Conservation (phyloP, 2,113 vertebrate genomes). For the Actenoides hombroni region DNA sequence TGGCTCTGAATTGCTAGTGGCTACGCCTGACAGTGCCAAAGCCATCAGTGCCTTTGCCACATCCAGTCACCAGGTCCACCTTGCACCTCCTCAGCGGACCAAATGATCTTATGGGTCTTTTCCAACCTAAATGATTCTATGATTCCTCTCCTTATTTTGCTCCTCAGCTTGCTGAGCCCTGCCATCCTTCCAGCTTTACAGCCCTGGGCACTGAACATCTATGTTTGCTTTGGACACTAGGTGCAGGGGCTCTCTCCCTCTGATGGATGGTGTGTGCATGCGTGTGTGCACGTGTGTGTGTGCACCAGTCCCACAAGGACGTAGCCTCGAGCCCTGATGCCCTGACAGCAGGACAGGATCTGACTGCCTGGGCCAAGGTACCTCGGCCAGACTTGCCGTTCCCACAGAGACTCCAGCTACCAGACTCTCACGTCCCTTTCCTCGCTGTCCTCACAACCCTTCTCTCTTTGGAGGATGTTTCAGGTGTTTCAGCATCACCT, state of each 20-base stretch:
- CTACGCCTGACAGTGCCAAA: background rate
- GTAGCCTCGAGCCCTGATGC: background rate
- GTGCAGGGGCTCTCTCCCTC: background rate
- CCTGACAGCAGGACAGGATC: accelerated
- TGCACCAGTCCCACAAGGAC: background rate
- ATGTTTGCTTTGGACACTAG: background rate
- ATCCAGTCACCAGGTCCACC: background rate
- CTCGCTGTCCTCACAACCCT: accelerated
- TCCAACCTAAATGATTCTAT: background rate
- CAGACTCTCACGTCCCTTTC: background rate
- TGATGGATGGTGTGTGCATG: too few species aligned
- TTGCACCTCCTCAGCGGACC: background rate
- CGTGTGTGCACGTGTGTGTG: too few species aligned
- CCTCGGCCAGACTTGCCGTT: background rate
- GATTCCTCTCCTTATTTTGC: background rate
- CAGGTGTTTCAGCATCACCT: background rate
- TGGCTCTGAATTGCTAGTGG: background rate
- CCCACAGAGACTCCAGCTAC: background rate
- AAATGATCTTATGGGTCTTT: background rate
- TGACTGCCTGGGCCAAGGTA: background rate
- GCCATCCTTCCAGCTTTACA: background rate
- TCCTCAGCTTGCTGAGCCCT: background rate
- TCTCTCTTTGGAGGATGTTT: background rate
- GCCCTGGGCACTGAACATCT: background rate
- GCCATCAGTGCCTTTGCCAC: background rate